These are phyloP conservation scores for Hemaris fuciformis DNA, from an alignment of 2,888 invertebrate species.

Conservation along the genomic window DNA sequence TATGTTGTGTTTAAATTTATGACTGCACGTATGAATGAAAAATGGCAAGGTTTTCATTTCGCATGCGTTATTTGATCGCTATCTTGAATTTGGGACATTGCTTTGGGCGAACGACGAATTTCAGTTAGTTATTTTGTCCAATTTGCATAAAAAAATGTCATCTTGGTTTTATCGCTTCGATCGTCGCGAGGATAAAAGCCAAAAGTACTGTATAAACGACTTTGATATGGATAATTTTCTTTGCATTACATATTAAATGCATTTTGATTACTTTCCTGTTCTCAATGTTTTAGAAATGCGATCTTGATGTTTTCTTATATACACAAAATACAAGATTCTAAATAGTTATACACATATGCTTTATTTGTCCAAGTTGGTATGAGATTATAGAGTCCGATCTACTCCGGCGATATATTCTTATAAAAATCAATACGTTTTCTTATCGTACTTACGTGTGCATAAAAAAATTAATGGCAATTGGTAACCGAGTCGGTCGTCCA, in stretches of 20 bases:
- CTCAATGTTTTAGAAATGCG: too few species aligned
- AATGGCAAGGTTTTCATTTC: neutral
- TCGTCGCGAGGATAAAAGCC: neutral
- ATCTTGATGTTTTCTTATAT: too few species aligned
- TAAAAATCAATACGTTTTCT: neutral
- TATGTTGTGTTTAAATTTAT: neutral
- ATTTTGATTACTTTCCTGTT: too few species aligned
- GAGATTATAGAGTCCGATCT: neutral
- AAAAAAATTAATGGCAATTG: neutral
- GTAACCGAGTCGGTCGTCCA: neutral
- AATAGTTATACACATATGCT: too few species aligned
- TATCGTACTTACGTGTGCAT: neutral
- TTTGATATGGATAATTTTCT: neutral
- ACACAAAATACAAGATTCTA: too few species aligned
- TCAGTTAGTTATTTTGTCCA: neutral
- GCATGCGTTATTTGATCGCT: neutral
- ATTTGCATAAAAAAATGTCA: neutral
- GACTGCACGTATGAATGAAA: neutral
- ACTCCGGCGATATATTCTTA: neutral
- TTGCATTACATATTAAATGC: too few species aligned
- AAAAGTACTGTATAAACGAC: neutral
- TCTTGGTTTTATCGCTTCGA: neutral
- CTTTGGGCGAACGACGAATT: neutral
- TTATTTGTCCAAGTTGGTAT: too few species aligned
- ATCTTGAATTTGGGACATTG: neutral